These are phyloP conservation scores for fruit fly (Drosophila melanogaster) DNA, from an alignment of 1,140 invertebrate genomes.

Conservation along the genomic window Release_6_plus_ISO1_MT NT_033779.5:15606501-15607000, in stretches of 20 bases:
- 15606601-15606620: slow-evolving; percentile 33
- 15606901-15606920: no score
- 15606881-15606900: no score
- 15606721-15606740: slow-evolving; percentile 8
- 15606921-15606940: no score
- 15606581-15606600: slow-evolving; percentile 23
- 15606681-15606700: background rate
- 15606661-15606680: slow-evolving; percentile 2
- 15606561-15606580: slow-evolving; percentile 71
- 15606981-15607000: no score
- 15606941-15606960: no score
- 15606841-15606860: no score
- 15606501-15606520: slow-evolving; percentile 74
- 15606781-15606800: background rate
- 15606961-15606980: no score
- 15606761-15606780: slow-evolving; percentile 75
- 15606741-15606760: slow-evolving; percentile 58
- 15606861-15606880: no score
- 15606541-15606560: slow-evolving; percentile 41
- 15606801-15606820: background rate
- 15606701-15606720: slow-evolving; percentile 10
- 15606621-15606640: slow-evolving; percentile 39
- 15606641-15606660: slow-evolving; percentile 15
- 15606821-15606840: background rate
- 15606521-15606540: slow-evolving; percentile 25